Evolutionary conservation across 2,888 invertebrate species (phyloP).

Genomic region (Dione vanillae): DNA sequence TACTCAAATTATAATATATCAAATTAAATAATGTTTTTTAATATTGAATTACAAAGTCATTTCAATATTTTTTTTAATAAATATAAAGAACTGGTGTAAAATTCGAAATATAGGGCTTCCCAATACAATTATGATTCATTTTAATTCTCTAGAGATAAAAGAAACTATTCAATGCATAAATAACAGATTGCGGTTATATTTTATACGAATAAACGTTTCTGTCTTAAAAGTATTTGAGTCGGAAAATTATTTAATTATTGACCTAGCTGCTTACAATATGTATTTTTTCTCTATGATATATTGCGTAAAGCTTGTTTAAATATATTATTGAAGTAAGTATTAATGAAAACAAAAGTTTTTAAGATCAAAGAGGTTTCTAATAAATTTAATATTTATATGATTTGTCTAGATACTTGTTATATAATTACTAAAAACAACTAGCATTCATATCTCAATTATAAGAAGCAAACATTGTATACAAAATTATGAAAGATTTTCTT

Average conservation of each 20-base stretch:
- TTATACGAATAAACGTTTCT: constrained; percentile 7
- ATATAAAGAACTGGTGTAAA: too few species aligned
- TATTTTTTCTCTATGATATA: constrained; percentile 23
- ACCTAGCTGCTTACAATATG: constrained; percentile 19
- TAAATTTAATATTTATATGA: neutral
- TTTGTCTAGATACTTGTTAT: neutral
- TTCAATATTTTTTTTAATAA: too few species aligned
- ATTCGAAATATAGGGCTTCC: too few species aligned
- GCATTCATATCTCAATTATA: neutral
- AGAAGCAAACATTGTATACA: neutral
- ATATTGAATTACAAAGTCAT: too few species aligned
- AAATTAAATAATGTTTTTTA: too few species aligned
- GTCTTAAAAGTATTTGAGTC: constrained; percentile 22
- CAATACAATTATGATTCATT: neutral
- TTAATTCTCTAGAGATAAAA: neutral
- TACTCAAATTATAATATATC: too few species aligned
- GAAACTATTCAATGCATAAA: neutral
- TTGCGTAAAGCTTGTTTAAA: constrained; percentile 4
- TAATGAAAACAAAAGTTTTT: neutral
- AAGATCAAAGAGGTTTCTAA: constrained; percentile 11
- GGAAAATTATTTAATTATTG: constrained; percentile 18
- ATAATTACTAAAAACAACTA: neutral
- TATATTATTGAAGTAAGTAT: constrained; percentile 15
- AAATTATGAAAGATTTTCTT: neutral
- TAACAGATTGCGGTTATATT: constrained; percentile 1